Conservation (phyloP, 1,140 invertebrate genomes). For the Elymnias hypermnestra region DNA sequence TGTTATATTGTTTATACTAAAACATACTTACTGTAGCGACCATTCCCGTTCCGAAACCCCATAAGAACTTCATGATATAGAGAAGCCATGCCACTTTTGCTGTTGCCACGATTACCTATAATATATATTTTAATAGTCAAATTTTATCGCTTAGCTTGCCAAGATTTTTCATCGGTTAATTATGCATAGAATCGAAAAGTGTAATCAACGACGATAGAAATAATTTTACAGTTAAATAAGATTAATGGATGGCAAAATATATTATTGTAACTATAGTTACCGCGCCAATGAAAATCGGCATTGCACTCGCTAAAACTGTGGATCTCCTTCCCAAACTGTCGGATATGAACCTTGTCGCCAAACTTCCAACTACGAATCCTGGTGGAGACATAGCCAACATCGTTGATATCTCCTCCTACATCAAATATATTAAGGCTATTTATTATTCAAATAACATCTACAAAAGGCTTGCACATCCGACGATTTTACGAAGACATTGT, state of each 20-base stretch:
- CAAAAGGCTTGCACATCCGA: too few species aligned
- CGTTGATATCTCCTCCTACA: slow-evolving; percentile 78
- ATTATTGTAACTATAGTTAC: slow-evolving; percentile 36
- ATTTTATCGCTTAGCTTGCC: too few species aligned
- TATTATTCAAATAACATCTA: too few species aligned
- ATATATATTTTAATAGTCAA: too few species aligned
- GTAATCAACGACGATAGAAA: too few species aligned
- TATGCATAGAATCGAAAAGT: too few species aligned
- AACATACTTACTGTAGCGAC: slow-evolving; percentile 41
- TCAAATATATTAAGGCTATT: too few species aligned
- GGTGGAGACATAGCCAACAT: slow-evolving; percentile 81
- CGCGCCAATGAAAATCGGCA: slow-evolving; percentile 75
- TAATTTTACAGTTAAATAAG: too few species aligned
- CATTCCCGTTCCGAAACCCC: slow-evolving; percentile 56
- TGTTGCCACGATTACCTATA: slow-evolving; percentile 38
- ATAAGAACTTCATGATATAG: slow-evolving; percentile 68
- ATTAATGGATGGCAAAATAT: background rate
- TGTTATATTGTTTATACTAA: slow-evolving; percentile 8
- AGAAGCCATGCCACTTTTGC: slow-evolving; percentile 49
- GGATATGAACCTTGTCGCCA: slow-evolving; percentile 73
- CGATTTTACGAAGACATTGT: too few species aligned
- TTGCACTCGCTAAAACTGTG: slow-evolving; percentile 76
- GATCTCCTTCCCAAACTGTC: slow-evolving; percentile 80
- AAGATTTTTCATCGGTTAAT: too few species aligned
- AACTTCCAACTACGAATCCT: slow-evolving; percentile 79